Base-by-base conservation (phyloP, 2,888 invertebrate species). In the Cryptocheilus praepositus region DNA sequence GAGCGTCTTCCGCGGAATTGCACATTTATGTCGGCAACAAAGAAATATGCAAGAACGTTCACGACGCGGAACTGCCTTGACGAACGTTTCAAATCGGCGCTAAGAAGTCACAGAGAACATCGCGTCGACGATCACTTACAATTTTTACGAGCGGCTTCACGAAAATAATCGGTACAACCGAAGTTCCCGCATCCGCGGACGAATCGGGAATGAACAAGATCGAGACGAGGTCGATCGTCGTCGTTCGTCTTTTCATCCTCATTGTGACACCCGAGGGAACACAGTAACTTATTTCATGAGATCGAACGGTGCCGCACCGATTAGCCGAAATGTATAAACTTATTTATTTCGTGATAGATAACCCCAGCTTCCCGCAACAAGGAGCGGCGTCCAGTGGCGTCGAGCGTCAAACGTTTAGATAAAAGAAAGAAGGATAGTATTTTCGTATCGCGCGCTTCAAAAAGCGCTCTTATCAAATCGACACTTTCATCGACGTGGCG, bases 291-390 rank as follows among this genome's bases (percentile, higher is more conserved):
- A 80, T 83, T 86, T 85, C 80, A 85, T 82, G 79, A 73, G 80
- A 82, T 83, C 79, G 81, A 84, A 83, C 81, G 67, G 69, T 76
- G 67, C 71, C 74, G 71, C 70, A 78, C 77, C 70, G 87, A 87
- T 87, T 86, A 85, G 82, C 84, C 85, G 82, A 87, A 87, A 85
- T 81, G 77, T 76, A 82, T 83, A 74, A 80, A 85, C 81, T 84
- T 86, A 83, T 85, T 87, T 86, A 84, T 86, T 87, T 80, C 77
- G 76, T 77, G 82, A 80, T 82, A 82, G 85, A 86, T 87, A 86
- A 86, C 84, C 85, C 78, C 81, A 80, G 81, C 81, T 85, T 84
- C 81, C 80, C 81, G 79, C 67, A 74, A 84, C 76, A 73, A 69
- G 36, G 77, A 68, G 58, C 61, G 69, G 54, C 49, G 55, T 8